Base-by-base conservation (phyloP, 2,113 vertebrate species). In the Brevimyrus niger region DNA sequence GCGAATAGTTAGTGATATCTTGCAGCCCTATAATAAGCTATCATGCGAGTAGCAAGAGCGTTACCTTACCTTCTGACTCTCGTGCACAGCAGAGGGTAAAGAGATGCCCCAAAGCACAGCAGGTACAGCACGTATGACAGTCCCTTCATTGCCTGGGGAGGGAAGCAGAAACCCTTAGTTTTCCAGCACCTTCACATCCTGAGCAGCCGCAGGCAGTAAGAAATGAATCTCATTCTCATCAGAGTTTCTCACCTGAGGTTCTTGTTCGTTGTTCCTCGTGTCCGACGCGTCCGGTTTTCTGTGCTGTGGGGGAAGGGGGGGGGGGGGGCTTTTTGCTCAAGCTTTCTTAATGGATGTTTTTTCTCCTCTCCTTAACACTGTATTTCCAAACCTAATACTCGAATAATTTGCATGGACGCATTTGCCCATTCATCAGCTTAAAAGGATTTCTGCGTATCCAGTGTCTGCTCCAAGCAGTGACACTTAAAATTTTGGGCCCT, bases 41-140 rank as follows among this genome's bases (percentile, higher is more conserved):
- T 61, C 21, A 9, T 11, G 61, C n/a, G 1, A 65, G n/a, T 27
- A 11, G 61, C 61, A 11, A 11, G 61, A 27, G 61, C 9, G 1
- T 11, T 11, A n/a, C 61, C 2, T 88, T 93, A 99, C 98, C 98
- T 99, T 95, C 99, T 99, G 83, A 99, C 98, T 91, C 97, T 98
- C 89, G 97, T 94, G 91, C 96, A 98, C 88, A 99, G 93, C 55
- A 99, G 95, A 0, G 98, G 97, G 65, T 99, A 99, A 88, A 93
- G 88, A 3, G 98, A 98, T 9, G 98, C 98, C 88, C 97, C 97
- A 4, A 99, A 85, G 91, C 98, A 99, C 76, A 99, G 91, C 0
- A 98, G 98, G 91, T 99, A 99, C 0, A 99, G 96, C 83, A 98
- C 94, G 89, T 97, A 99, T 0, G 98, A 99, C 88, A 99, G 92